These are phyloP conservation scores for Monodelphis domestica DNA, from an alignment of 2,797 vertebrate genomes.

Conservation along the genomic window DNA sequence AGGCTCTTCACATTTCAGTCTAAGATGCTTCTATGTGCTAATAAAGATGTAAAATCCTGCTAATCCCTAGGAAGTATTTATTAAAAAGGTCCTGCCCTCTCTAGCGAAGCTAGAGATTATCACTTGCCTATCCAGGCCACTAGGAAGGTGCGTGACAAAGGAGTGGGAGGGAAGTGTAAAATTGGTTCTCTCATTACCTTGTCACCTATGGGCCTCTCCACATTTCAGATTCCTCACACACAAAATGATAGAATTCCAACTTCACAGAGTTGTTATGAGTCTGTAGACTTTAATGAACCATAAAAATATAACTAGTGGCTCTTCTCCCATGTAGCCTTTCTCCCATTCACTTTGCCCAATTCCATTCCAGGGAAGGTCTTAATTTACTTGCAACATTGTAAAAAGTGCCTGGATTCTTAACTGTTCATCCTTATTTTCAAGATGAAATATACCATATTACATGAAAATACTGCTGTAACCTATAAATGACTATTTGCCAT, in stretches of 20 bases:
- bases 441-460: not conserved
- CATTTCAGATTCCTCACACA: not conserved
- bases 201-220: not conserved
- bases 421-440: not conserved
- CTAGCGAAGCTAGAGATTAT: slow-evolving; percentile 3
- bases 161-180: not conserved
- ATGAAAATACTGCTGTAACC: no score
- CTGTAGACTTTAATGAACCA: not conserved
- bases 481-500: no score
- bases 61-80: slow-evolving; percentile 15
- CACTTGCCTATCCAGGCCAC: not conserved
- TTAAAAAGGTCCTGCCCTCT: not conserved
- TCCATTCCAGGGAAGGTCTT: not conserved
- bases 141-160: not conserved
- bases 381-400: not conserved
- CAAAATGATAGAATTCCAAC: not conserved
- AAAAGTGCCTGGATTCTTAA: not conserved
- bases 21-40: not conserved
- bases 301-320: not conserved
- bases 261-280: not conserved
- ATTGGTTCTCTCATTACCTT: not conserved
- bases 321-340: not conserved
- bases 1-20: not conserved
- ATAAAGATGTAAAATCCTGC: not conserved
- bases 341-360: not conserved